Base-by-base conservation (phyloP, 2,797 vertebrate genomes). In the Poecile montanus region DNA sequence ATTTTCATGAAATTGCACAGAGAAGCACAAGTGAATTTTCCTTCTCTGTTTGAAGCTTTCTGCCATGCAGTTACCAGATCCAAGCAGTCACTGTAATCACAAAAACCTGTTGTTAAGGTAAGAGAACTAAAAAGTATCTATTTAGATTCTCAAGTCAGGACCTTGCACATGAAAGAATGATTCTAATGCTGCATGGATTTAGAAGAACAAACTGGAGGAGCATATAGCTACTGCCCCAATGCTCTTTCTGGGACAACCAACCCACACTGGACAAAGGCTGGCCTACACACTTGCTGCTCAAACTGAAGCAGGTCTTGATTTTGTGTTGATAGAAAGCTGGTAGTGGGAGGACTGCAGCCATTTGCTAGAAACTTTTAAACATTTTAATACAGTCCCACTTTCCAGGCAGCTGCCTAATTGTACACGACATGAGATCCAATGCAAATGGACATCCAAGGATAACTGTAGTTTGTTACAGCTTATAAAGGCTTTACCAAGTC, bases 351-450 rank as follows among this genome's bases (percentile, higher is more conserved):
- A 85, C 75, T 63, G 54, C 34, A 96, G 80, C 13, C 63, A 91
- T 45, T 75, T 89, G 23, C 73, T 70, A 72, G 36, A 83, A 95
- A 96, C 85, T 95, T 94, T 44, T 12, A 70, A 53, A 40, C 48
- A 82, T 89, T 95, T 92, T 89, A 94, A 94, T 85, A 80, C 6
- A 93, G 80, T 77, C 30, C 54, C 54, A 68, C 78, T 82, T 96
- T 88, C 79, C 73, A 77, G 73, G 62, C 62, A 77, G 78, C 45
- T 85, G 67, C 74, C 74, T 94, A 91, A 95, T 63, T 61, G 50
- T 21, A 78, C 62, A 26, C 12, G 40, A 91, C 65, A 23, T 8
- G 38, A 91, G 57, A 80, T 42, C 36, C 82, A 86, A 78, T 65
- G 91, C 79, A 89, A 92, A 89, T 18, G 51, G 80, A 57, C 83